Percentiles rank a stretch among this genome's conserved stretches.
Evolutionary conservation across 2,888 invertebrate species (phyloP).

Genomic region (Gastrophysa polygoni): DNA sequence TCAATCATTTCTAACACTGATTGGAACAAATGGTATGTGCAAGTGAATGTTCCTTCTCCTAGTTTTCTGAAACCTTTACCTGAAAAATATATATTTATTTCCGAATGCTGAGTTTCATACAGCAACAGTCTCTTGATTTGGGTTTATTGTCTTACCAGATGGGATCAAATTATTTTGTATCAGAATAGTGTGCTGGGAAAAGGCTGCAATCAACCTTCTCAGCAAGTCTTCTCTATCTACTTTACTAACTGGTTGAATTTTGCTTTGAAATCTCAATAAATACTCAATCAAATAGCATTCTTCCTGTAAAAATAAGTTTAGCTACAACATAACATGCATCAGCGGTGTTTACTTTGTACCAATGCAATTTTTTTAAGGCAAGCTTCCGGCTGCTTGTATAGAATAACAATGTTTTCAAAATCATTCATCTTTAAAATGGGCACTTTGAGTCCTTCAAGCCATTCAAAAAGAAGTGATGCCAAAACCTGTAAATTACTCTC

Average conservation of each 20-base stretch:
- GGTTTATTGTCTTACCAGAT: conserved; percentile 49
- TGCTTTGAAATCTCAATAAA: conserved; percentile 70
- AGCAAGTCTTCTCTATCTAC: conserved; percentile 67
- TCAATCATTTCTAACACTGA: conserved; percentile 61
- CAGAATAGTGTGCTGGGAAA: conserved; percentile 69
- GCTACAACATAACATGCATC: conserved; percentile 12
- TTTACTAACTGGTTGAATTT: conserved; percentile 67
- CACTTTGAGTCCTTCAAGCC: conserved; percentile 76
- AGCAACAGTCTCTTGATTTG: background rate
- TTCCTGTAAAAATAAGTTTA: conserved; percentile 60
- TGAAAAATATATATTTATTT: conserved; percentile 29
- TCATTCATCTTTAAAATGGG: conserved; percentile 71
- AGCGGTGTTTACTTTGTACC: conserved; percentile 50
- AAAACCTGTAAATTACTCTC: conserved; percentile 70
- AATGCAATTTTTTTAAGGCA: conserved; percentile 66
- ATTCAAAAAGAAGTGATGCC: conserved; percentile 71
- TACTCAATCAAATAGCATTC: conserved; percentile 75
- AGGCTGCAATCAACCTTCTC: conserved; percentile 68
- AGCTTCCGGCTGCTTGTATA: conserved; percentile 65
- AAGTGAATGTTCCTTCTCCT: conserved; percentile 64
- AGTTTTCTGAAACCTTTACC: conserved; percentile 61
- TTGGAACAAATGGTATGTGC: conserved; percentile 62
- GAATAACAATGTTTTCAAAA: conserved; percentile 69
- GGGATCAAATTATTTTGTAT: conserved; percentile 59
- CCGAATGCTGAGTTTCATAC: too few relatives aligned